Conservation (phyloP, 2,113 vertebrate genomes). For the Calyptomena viridis region DNA sequence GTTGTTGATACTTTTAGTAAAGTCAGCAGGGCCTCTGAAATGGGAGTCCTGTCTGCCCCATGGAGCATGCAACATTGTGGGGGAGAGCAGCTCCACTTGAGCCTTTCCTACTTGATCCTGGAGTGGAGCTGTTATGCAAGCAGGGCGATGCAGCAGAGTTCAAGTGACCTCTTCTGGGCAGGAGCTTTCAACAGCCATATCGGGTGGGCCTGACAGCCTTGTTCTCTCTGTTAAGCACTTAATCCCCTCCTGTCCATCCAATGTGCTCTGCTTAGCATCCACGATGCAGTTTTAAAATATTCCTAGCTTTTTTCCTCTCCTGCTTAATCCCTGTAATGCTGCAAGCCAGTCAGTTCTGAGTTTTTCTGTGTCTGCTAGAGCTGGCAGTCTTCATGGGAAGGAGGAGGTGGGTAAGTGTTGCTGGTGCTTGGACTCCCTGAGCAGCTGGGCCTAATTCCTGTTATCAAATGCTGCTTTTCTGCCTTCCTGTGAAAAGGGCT, state of each 20-base stretch:
- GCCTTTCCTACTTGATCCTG: not conserved
- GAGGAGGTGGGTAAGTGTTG: not conserved
- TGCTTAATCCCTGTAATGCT: conserved; percentile 13
- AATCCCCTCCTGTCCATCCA: conserved; percentile 49
- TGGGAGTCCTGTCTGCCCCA: not conserved
- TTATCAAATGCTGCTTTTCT: not conserved
- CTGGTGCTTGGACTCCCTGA: not conserved
- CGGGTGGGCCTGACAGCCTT: not conserved
- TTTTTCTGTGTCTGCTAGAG: not conserved
- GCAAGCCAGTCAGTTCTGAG: not conserved
- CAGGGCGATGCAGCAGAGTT: not conserved
- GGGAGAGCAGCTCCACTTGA: not conserved
- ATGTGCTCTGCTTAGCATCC: not conserved
- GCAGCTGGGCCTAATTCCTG: not conserved
- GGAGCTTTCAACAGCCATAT: not conserved
- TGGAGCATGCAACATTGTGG: not conserved
- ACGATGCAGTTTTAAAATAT: not conserved
- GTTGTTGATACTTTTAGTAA: not conserved
- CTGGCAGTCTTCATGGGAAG: not conserved
- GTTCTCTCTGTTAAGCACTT: conserved; percentile 41
- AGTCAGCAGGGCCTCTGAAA: not conserved
- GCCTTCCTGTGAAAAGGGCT: not conserved
- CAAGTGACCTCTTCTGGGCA: not conserved
- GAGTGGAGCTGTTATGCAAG: not conserved
- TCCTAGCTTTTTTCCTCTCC: not conserved